Evolutionary conservation across 2,797 vertebrate species (phyloP).

Genomic region (Sebastes reedi): DNA sequence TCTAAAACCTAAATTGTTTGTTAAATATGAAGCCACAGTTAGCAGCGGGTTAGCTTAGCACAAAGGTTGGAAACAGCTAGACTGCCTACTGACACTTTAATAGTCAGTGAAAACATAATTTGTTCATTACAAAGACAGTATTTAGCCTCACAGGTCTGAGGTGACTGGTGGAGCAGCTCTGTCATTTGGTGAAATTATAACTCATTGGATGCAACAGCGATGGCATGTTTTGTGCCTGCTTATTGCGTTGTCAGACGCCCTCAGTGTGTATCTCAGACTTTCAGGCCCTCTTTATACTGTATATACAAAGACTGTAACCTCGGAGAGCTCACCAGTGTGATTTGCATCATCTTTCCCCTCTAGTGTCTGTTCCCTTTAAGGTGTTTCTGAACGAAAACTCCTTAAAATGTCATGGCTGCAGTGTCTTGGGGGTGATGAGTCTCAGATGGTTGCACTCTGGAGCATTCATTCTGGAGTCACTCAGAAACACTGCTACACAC

Average conservation of each 20-base stretch:
- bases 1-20: neutral
- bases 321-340: constrained; percentile 13
- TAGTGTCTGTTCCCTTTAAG: constrained; percentile 31
- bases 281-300: constrained; percentile 21
- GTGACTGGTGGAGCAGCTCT: constrained; percentile 27
- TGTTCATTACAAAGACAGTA: constrained; percentile 38
- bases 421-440: constrained; percentile 42
- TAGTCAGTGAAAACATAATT: constrained; percentile 43
- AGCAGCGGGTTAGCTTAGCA: neutral
- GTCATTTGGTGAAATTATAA: constrained; percentile 47
- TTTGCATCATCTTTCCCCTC: constrained; percentile 40
- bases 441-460: constrained; percentile 52
- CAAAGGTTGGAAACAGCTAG: neutral
- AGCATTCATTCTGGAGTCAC: constrained; percentile 41
- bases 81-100: too few species aligned
- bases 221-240: constrained; percentile 47
- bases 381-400: constrained; percentile 56
- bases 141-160: constrained; percentile 30
- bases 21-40: neutral
- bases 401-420: constrained; percentile 48
- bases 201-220: constrained; percentile 26
- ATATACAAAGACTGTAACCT: constrained; percentile 34
- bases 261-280: constrained; percentile 24
- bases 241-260: constrained; percentile 35
- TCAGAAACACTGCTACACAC: constrained; percentile 4